phyloP scores from a whole-genome alignment of 2,113 vertebrate species.

The Petroica traversi region DNA sequence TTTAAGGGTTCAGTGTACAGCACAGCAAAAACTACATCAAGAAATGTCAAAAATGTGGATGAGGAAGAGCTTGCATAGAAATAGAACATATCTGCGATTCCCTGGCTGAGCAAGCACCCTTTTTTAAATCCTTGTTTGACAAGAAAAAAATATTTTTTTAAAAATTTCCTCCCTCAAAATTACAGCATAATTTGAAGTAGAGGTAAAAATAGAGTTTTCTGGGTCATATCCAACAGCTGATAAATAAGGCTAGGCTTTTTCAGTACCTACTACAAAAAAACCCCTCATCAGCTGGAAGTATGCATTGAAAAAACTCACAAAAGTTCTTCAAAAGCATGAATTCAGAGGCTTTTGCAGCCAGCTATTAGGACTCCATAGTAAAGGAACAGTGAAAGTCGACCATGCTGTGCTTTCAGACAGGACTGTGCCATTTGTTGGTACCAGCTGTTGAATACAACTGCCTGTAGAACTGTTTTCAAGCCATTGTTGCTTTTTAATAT shows the following conservation, averaged over 20 bases:
- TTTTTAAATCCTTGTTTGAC: neutral
- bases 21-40: neutral
- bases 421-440: slow-evolving; percentile 27
- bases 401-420: slow-evolving; percentile 49
- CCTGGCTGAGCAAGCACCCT: neutral
- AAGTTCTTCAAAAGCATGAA: slow-evolving; percentile 37
- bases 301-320: slow-evolving; percentile 11
- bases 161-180: neutral
- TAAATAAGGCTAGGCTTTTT: slow-evolving; percentile 3
- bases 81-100: neutral
- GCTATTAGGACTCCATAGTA: slow-evolving; percentile 16
- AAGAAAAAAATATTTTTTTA: neutral
- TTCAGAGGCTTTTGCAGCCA: slow-evolving; percentile 27
- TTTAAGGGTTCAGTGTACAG: neutral
- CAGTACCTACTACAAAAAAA: neutral
- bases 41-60: neutral
- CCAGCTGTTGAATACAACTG: slow-evolving; percentile 5
- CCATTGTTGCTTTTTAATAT: neutral
- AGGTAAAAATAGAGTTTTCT: slow-evolving; percentile 31
- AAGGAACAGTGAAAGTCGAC: neutral
- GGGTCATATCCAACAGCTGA: slow-evolving; percentile 15
- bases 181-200: neutral
- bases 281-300: neutral
- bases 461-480: slow-evolving; percentile 18
- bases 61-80: neutral